phyloP scores from a whole-genome alignment of 30 jellyfish, hydroid and myxozoan genomes.

The Rhopilema esculentum region DNA sequence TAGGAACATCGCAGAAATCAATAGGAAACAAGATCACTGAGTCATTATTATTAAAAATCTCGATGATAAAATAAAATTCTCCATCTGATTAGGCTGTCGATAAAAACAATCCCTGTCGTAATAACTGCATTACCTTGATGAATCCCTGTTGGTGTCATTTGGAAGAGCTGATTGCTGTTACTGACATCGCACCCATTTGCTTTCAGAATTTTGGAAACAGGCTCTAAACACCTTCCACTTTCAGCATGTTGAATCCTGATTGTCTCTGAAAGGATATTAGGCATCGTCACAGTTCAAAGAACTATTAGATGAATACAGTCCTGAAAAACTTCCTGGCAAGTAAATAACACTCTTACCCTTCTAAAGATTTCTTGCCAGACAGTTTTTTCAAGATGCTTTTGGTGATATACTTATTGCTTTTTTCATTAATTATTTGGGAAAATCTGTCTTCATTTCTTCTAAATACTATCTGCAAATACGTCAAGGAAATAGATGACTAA shows the following conservation, averaged over 20 bases:
- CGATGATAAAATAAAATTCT: not conserved
- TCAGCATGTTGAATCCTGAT: constrained; percentile 60
- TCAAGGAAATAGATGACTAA: too few species aligned
- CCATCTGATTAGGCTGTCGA: too few species aligned
- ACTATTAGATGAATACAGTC: not conserved
- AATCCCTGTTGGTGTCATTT: constrained; percentile 17
- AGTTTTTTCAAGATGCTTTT: too few species aligned
- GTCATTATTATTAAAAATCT: not conserved
- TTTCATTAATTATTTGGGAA: too few species aligned
- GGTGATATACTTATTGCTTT: too few species aligned
- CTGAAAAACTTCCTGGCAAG: not conserved
- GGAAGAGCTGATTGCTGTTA: constrained; percentile 38
- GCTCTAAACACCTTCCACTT: constrained; percentile 67
- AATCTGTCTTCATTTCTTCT: too few species aligned
- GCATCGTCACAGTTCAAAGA: not conserved
- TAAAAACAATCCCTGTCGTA: too few species aligned
- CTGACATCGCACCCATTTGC: constrained; percentile 38
- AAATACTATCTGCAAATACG: too few species aligned
- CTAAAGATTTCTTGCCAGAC: too few species aligned
- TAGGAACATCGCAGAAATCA: too few species aligned
- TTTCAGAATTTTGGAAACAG: constrained; percentile 19
- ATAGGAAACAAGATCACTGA: too few species aligned
- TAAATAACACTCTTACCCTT: not conserved
- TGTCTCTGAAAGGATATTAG: constrained; percentile 27
- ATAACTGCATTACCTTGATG: constrained; percentile 34